phyloP scores from a whole-genome alignment of 1,140 invertebrate species.

The silkworm (Bombyx mori) region DNA sequence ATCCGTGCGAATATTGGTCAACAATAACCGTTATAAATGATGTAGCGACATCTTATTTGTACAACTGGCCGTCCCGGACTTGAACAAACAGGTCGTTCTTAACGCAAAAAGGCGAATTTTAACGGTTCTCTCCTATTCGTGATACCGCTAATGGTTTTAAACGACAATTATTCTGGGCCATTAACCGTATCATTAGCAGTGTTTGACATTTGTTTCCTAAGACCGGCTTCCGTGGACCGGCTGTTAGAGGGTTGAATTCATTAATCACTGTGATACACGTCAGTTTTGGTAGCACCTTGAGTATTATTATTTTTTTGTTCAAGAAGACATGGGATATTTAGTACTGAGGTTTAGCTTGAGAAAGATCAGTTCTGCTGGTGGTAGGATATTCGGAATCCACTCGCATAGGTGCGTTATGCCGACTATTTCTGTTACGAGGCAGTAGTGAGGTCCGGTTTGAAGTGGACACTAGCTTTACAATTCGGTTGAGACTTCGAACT shows the following conservation, averaged over 20 bases:
- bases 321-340: conserved; percentile 44
- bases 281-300: conserved; percentile 29
- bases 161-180: conserved; percentile 56
- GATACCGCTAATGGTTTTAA: conserved; percentile 39
- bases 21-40: conserved; percentile 48
- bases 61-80: conserved; percentile 37
- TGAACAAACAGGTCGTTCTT: conserved; percentile 56
- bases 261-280: conserved; percentile 44
- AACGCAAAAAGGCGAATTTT: conserved; percentile 28
- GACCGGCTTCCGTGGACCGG: conserved; percentile 31
- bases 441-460: no score
- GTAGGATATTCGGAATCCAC: no score
- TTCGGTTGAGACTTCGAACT: no score
- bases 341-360: no score
- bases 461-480: no score
- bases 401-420: no score
- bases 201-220: conserved; percentile 58
- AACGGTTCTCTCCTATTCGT: conserved; percentile 27
- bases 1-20: conserved; percentile 16
- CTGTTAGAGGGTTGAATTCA: conserved; percentile 44
- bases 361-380: no score
- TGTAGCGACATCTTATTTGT: conserved; percentile 50
- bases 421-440: no score
- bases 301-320: not conserved
- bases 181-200: conserved; percentile 60